These are phyloP conservation scores for Griposia aprilina DNA, from an alignment of 2,888 invertebrate genomes.

Conservation along the genomic window DNA sequence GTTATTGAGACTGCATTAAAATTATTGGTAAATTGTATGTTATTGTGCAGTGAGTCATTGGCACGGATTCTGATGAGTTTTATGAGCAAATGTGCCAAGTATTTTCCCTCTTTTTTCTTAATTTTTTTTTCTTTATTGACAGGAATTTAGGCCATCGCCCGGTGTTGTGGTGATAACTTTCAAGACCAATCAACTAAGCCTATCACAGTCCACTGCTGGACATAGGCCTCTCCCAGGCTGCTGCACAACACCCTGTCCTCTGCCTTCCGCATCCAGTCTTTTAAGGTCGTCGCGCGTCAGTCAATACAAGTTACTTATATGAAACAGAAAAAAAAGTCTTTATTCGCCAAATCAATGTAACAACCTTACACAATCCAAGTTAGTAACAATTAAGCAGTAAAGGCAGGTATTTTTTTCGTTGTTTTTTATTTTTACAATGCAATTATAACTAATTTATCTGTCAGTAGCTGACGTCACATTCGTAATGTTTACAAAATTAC, in stretches of 20 bases:
- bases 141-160: too few species aligned
- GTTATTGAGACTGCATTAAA: conserved; percentile 18
- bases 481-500: neutral
- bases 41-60: too few species aligned
- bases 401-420: too few species aligned
- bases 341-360: too few species aligned
- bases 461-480: neutral
- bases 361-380: too few species aligned
- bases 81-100: neutral
- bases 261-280: neutral
- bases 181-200: neutral
- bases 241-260: neutral
- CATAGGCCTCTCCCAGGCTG: neutral
- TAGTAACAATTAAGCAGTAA: too few species aligned
- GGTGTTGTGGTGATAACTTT: neutral
- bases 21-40: conserved; percentile 1
- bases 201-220: neutral
- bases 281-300: neutral
- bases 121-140: neutral
- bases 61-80: too few species aligned
- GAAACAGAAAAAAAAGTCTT: neutral
- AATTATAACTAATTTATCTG: conserved; percentile 2
- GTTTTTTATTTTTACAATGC: too few species aligned
- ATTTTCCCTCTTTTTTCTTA: neutral
- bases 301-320: neutral